Evolutionary conservation across 2,113 vertebrate genomes (phyloP).

Genomic region (Pavo muticus): DNA sequence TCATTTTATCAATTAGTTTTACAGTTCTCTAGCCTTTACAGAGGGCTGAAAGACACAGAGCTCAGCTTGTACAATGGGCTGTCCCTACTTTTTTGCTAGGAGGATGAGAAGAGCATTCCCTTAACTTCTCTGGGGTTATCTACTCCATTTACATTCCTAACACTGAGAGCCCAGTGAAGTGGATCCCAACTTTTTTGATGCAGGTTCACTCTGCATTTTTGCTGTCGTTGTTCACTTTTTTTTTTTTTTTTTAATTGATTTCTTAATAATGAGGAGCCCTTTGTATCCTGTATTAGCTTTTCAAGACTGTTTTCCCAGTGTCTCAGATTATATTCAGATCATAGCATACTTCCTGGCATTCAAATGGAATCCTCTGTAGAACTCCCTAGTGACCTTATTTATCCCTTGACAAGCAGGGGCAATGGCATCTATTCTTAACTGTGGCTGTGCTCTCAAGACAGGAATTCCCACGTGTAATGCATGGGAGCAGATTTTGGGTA

Average conservation of each 20-base stretch:
- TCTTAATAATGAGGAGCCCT: neutral
- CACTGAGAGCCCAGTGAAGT: neutral
- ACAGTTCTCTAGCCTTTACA: neutral
- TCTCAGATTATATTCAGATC: slow-evolving; percentile 8
- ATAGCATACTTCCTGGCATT: slow-evolving; percentile 50
- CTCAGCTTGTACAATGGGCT: neutral
- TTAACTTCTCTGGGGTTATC: neutral
- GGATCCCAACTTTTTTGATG: neutral
- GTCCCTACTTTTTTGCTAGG: neutral
- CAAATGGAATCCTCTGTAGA: slow-evolving; percentile 16
- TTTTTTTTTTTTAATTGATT: too few species aligned
- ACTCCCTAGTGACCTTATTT: slow-evolving; percentile 8
- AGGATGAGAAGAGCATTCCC: neutral
- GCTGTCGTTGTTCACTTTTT: too few species aligned
- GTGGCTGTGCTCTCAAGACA: neutral
- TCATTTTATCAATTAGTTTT: neutral
- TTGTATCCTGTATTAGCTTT: neutral
- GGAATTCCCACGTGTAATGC: slow-evolving; percentile 6
- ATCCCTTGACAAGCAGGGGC: neutral
- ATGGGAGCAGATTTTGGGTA: neutral
- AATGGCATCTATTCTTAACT: slow-evolving; percentile 18
- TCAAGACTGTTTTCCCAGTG: neutral
- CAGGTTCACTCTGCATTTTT: neutral
- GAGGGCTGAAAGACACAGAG: neutral
- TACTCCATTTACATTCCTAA: neutral